These are phyloP conservation scores for Nycteola revayana DNA, from an alignment of 2,888 invertebrate genomes.

Conservation along the genomic window DNA sequence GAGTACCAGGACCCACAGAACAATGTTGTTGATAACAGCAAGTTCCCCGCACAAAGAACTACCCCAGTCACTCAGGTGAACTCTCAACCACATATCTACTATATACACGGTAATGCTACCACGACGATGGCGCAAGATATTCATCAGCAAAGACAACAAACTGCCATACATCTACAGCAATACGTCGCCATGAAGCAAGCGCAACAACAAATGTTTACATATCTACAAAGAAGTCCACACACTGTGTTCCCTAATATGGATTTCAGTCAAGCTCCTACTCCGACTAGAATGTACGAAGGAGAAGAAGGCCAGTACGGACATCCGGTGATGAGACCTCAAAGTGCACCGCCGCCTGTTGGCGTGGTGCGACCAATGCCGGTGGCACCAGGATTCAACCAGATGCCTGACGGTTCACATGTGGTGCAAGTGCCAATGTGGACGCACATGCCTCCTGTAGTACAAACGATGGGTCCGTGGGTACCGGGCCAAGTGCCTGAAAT, in stretches of 20 bases:
- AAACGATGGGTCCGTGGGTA: conserved; percentile 65
- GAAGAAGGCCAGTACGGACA: conserved; percentile 66
- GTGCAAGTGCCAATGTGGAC: conserved; percentile 73
- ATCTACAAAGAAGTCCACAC: conserved; percentile 68
- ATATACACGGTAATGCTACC: conserved; percentile 67
- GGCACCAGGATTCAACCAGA: conserved; percentile 49
- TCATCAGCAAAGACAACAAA: conserved; percentile 73
- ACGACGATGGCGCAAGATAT: conserved; percentile 56
- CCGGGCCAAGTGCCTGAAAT: conserved; percentile 64
- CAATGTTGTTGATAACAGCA: conserved; percentile 51
- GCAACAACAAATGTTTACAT: conserved; percentile 75
- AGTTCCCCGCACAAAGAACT: conserved; percentile 47
- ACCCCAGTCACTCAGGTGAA: conserved; percentile 43
- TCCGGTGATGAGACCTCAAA: conserved; percentile 63
- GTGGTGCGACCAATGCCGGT: conserved; percentile 62
- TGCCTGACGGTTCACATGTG: conserved; percentile 62
- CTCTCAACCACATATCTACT: conserved; percentile 67
- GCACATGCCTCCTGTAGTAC: conserved; percentile 63
- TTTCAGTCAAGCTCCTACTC: conserved; percentile 49
- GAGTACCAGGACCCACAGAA: conserved; percentile 75
- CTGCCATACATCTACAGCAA: conserved; percentile 73
- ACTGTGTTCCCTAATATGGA: conserved; percentile 70
- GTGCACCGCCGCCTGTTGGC: conserved; percentile 64
- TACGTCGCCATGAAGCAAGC: conserved; percentile 81
- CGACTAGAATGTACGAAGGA: conserved; percentile 58